A percentile compares a stretch with the other conserved stretches of the same genome.
These are phyloP conservation scores for Oscheius sp. DNA, from an alignment of 2,888 invertebrate genomes.

Conservation along the genomic window DNA sequence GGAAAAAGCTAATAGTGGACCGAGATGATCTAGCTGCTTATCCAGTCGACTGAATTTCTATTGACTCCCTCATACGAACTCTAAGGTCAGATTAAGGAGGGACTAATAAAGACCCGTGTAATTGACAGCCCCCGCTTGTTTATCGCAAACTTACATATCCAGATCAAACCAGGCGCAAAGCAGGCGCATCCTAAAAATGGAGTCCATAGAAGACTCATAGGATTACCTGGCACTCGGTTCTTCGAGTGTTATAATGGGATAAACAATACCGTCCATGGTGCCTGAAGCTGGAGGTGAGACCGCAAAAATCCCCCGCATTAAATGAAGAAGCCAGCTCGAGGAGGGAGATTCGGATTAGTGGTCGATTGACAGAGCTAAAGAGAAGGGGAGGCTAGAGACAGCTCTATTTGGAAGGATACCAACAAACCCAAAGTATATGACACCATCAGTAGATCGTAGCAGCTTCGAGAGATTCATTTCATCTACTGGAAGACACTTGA, in stretches of 20 bases:
- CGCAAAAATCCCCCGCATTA: constrained; percentile 23
- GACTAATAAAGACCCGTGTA: no score
- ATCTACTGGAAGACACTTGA: no score
- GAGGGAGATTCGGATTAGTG: constrained; percentile 27
- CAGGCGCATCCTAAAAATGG: constrained; percentile 16
- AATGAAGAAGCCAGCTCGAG: constrained; percentile 19
- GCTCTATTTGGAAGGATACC: not conserved
- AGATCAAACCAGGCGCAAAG: constrained; percentile 31
- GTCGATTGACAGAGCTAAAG: constrained; percentile 16
- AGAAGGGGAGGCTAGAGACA: not conserved
- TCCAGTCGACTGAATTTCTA: no score
- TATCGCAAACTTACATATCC: constrained; percentile 29
- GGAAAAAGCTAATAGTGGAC: no score
- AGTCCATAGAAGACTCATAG: not conserved
- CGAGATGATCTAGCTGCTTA: no score
- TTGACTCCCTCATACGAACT: no score
- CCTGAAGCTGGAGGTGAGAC: not conserved
- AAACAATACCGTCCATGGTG: constrained; percentile 5
- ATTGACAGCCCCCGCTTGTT: no score
- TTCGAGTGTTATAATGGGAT: constrained; percentile 33
- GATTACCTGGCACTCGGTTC: constrained; percentile 27
- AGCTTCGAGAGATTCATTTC: no score
- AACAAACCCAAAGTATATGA: no score
- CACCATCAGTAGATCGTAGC: no score
- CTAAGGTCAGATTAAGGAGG: no score